Evolutionary conservation across 2,888 invertebrate species (phyloP).

Genomic region (Seira musarum): DNA sequence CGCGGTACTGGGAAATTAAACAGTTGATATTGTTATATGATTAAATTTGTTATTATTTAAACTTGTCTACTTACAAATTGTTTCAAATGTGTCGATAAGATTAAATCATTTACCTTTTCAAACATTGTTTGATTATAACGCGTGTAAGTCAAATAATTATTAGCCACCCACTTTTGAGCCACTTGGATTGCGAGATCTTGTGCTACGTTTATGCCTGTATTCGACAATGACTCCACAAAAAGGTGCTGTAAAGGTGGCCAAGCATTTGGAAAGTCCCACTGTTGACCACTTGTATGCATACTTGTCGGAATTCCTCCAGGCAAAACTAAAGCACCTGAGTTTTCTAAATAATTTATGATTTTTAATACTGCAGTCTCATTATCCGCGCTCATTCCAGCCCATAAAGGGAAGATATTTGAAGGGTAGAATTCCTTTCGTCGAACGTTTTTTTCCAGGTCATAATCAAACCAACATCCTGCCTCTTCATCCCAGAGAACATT

Average conservation of each 20-base stretch:
- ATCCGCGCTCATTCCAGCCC: conserved; percentile 74
- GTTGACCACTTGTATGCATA: conserved; percentile 82
- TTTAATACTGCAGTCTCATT: conserved; percentile 69
- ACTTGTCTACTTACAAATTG: too few relatives aligned
- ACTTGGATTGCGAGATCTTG: conserved; percentile 80
- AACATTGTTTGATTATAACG: conserved; percentile 77
- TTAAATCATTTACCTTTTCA: conserved; percentile 80
- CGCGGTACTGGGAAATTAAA: conserved; percentile 77
- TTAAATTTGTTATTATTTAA: too few relatives aligned
- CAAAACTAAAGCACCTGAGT: conserved; percentile 76
- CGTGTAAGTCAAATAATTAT: conserved; percentile 84
- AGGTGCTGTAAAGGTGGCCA: conserved; percentile 96
- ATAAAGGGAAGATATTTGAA: conserved; percentile 83
- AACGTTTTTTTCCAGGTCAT: conserved; percentile 78
- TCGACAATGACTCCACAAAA: conserved; percentile 83
- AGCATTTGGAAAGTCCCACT: conserved; percentile 70
- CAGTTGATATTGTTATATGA: background rate
- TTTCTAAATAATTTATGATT: conserved; percentile 81
- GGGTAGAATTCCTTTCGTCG: conserved; percentile 81
- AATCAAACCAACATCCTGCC: conserved; percentile 87
- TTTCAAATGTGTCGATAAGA: too few relatives aligned
- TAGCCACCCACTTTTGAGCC: conserved; percentile 85
- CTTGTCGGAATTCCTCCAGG: conserved; percentile 90
- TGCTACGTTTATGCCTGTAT: conserved; percentile 79
- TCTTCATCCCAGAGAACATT: conserved; percentile 81